Conservation (phyloP, 2,113 vertebrate species). For the Pelvicachromis taeniatus region DNA sequence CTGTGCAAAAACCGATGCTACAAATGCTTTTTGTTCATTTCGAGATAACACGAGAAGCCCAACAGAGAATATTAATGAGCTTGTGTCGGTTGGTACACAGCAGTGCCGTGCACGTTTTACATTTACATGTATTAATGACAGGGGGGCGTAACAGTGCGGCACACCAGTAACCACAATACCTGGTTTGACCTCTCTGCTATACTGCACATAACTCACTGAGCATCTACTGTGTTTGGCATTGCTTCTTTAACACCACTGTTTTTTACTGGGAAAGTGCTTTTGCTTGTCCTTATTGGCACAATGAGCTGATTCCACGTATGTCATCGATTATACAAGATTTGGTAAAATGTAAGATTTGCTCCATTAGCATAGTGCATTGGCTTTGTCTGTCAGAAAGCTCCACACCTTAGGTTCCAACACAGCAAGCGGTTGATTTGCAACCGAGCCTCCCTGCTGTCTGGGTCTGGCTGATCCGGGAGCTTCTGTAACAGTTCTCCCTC, state of each 20-base stretch:
- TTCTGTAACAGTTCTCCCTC: slow-evolving; percentile 2
- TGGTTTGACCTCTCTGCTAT: not conserved
- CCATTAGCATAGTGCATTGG: not conserved
- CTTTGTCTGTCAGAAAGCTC: not conserved
- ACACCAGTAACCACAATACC: not conserved
- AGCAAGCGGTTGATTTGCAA: slow-evolving; percentile 6
- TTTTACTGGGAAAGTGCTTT: not conserved
- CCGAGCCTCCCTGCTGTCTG: not conserved
- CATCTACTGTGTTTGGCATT: not conserved
- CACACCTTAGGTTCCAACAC: not conserved
- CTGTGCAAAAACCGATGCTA: not conserved
- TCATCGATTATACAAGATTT: not conserved
- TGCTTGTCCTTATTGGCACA: not conserved
- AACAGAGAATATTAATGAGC: not conserved
- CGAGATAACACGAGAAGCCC: not conserved
- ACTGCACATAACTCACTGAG: not conserved
- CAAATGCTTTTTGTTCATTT: not conserved
- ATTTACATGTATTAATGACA: slow-evolving; percentile 5
- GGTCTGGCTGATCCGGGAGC: not conserved
- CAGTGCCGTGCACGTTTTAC: not conserved
- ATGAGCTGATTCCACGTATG: not conserved
- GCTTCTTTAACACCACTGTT: not conserved
- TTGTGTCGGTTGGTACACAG: not conserved
- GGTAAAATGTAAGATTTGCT: not conserved
- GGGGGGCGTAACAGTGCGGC: not conserved